A percentile compares a stretch with the other conserved stretches of the same genome.
phyloP scores from a whole-genome alignment of 1,140 invertebrate genomes.

The Trinorchestia longiramus region DNA sequence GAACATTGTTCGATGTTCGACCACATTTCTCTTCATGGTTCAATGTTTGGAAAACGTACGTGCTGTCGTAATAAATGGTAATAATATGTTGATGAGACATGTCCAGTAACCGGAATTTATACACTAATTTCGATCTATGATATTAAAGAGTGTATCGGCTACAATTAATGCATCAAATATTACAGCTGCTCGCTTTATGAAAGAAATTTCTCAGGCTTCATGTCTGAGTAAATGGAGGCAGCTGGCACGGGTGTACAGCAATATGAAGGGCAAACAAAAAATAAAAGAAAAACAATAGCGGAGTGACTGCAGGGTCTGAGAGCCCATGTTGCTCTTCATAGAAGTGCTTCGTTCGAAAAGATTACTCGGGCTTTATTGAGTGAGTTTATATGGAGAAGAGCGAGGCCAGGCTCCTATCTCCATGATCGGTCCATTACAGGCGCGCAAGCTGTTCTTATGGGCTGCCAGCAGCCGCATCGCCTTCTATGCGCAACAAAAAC shows the following conservation, averaged over 20 bases:
- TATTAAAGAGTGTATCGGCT: not conserved
- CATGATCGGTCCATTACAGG: conserved; percentile 6
- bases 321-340: not conserved
- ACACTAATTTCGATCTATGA: not conserved
- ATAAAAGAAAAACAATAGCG: not conserved
- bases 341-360: conserved; percentile 6
- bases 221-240: not conserved
- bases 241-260: not conserved
- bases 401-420: not conserved
- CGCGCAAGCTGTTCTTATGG: not conserved
- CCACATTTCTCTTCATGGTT: no score
- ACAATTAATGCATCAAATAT: not conserved
- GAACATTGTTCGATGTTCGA: no score
- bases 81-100: not conserved
- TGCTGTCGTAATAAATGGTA: not conserved
- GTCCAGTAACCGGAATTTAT: not conserved
- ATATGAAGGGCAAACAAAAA: conserved; percentile 9
- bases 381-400: conserved; percentile 8
- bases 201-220: not conserved
- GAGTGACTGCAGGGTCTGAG: not conserved
- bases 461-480: not conserved
- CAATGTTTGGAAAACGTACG: not conserved
- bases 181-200: not conserved
- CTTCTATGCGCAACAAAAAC: not conserved
- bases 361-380: conserved; percentile 7